phyloP scores from a whole-genome alignment of 2,888 invertebrate species.

The Oxyteleia sp. region DNA sequence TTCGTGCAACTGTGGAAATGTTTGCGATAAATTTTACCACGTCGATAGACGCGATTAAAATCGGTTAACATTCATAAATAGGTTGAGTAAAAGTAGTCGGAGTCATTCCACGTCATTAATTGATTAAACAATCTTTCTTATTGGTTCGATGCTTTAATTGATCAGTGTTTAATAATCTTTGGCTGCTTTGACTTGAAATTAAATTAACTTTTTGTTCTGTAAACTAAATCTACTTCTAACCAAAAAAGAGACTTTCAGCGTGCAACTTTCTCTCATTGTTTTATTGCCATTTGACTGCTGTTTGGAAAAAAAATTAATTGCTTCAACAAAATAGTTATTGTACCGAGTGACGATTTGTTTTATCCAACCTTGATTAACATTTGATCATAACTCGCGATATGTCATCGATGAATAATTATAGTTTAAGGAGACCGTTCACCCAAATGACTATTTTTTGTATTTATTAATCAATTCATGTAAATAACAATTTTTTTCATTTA shows the following conservation, averaged over 20 bases:
- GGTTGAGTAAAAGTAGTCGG: constrained; percentile 24
- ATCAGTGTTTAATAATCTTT: constrained; percentile 39
- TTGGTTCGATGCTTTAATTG: constrained; percentile 38
- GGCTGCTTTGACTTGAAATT: constrained; percentile 51
- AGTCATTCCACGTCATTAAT: neutral
- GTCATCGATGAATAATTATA: too few species aligned
- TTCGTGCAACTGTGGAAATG: too few species aligned
- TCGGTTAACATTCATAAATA: neutral
- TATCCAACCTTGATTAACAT: constrained; percentile 11
- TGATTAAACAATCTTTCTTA: constrained; percentile 2
- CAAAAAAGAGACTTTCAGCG: constrained; percentile 53
- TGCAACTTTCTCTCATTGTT: constrained; percentile 64
- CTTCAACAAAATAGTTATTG: constrained; percentile 28
- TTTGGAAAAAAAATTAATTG: constrained; percentile 50
- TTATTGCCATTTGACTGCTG: constrained; percentile 40
- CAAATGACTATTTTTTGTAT: too few species aligned
- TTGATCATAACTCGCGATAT: too few species aligned
- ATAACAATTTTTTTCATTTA: too few species aligned
- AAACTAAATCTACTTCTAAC: constrained; percentile 44
- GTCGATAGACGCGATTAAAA: neutral
- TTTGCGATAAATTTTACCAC: too few species aligned
- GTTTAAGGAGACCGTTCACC: too few species aligned
- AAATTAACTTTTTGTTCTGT: constrained; percentile 57
- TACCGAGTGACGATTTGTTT: constrained; percentile 7
- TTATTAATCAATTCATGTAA: too few species aligned